Conservation (phyloP, 2,888 invertebrate genomes). For the Euphydryas editha region DNA sequence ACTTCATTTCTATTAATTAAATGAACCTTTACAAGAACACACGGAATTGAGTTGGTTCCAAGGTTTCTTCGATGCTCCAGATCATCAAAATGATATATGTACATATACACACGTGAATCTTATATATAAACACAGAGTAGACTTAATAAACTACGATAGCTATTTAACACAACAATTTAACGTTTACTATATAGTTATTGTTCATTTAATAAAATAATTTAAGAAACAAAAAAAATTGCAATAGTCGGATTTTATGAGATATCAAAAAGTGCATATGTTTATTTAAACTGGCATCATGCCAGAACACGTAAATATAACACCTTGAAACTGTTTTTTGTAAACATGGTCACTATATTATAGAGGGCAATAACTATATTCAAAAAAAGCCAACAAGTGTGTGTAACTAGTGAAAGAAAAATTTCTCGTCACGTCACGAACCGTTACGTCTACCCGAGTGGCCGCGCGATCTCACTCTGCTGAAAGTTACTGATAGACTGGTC, state of each 20-base stretch:
- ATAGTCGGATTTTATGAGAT: slow-evolving; percentile 13
- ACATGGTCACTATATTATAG: slow-evolving; percentile 21
- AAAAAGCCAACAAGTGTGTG: not conserved
- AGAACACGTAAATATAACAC: slow-evolving; percentile 70
- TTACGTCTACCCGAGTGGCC: slow-evolving; percentile 22
- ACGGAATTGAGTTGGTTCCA: slow-evolving; percentile 25
- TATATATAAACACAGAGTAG: not conserved
- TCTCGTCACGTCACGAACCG: not conserved
- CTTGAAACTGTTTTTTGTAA: slow-evolving; percentile 40
- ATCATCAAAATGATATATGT: not conserved
- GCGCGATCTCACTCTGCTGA: slow-evolving; percentile 31
- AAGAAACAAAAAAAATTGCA: not conserved
- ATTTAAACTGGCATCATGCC: slow-evolving; percentile 68
- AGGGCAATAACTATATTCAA: slow-evolving; percentile 19
- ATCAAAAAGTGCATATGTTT: slow-evolving; percentile 42
- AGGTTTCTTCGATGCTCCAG: slow-evolving; percentile 22
- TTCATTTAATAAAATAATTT: too few species aligned
- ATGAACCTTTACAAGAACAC: slow-evolving; percentile 35
- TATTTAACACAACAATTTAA: too few species aligned
- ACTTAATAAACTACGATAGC: too few species aligned
- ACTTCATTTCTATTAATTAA: slow-evolving; percentile 38
- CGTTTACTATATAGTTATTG: too few species aligned
- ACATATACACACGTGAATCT: not conserved
- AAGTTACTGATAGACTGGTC: slow-evolving; percentile 25
- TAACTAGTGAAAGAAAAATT: slow-evolving; percentile 5